Evolutionary conservation across 2,113 vertebrate species (phyloP).

Genomic region (Typhlomys cinereus): DNA sequence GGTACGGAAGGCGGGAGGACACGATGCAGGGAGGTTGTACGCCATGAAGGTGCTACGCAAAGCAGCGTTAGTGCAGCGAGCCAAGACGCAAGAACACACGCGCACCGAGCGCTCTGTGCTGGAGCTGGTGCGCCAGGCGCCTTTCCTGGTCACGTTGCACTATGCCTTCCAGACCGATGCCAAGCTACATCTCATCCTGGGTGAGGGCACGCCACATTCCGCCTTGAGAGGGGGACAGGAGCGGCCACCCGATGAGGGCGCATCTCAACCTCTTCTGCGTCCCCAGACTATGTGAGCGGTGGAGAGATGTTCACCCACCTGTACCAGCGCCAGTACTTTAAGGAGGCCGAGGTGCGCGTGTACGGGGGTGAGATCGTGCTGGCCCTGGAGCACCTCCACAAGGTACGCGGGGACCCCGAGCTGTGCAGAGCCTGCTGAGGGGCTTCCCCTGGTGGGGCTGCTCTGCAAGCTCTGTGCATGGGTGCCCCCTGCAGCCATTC

Average conservation of each 20-base stretch:
- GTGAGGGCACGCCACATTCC: constrained; percentile 73
- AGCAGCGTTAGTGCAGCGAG: constrained; percentile 93
- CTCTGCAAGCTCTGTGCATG: not conserved
- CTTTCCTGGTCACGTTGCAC: constrained; percentile 95
- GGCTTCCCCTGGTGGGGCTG: not conserved
- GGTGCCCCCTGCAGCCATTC: not conserved
- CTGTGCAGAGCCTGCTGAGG: too few species aligned
- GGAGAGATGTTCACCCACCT: constrained; percentile 96
- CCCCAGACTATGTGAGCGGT: constrained; percentile 93
- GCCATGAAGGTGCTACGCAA: constrained; percentile 97
- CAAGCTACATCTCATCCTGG: constrained; percentile 94
- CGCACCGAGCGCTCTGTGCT: constrained; percentile 93
- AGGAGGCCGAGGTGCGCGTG: constrained; percentile 92
- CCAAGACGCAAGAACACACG: constrained; percentile 94
- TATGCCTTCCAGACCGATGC: constrained; percentile 96
- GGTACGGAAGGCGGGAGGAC: constrained; percentile 92
- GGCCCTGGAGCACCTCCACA: constrained; percentile 93
- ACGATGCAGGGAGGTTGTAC: constrained; percentile 91
- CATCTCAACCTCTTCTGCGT: not conserved
- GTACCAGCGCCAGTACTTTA: constrained; percentile 94
- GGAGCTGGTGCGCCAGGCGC: constrained; percentile 94
- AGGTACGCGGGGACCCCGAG: constrained; percentile 84
- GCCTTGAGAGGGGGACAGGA: not conserved
- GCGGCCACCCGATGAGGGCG: accelerated
- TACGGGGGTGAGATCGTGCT: constrained; percentile 93